These are phyloP conservation scores for Sialia sialis DNA, from an alignment of 2,113 vertebrate species.

Conservation along the genomic window DNA sequence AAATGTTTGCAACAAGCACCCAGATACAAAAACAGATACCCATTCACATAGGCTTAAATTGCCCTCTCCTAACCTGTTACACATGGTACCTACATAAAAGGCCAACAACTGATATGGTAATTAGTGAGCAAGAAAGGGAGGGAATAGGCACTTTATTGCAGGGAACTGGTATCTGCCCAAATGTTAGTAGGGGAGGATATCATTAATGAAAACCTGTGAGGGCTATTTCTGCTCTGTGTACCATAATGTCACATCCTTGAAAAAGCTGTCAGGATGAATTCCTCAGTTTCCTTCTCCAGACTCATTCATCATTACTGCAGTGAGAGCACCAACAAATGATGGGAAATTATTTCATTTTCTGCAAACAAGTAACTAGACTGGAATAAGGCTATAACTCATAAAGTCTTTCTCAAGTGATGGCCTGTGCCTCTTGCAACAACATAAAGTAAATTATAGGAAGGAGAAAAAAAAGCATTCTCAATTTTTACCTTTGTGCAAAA, in stretches of 20 bases:
- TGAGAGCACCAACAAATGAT: constrained; percentile 67
- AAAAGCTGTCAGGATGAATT: constrained; percentile 57
- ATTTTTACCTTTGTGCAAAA: neutral
- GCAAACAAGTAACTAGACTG: constrained; percentile 65
- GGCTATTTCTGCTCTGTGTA: constrained; percentile 48
- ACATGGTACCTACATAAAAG: constrained; percentile 71
- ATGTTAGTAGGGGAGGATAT: constrained; percentile 27
- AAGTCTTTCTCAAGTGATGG: constrained; percentile 10
- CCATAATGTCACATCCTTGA: constrained; percentile 67
- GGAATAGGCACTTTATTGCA: constrained; percentile 48
- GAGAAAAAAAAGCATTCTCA: neutral
- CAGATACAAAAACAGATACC: constrained; percentile 78
- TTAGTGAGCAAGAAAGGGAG: constrained; percentile 52
- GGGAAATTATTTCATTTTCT: constrained; percentile 72
- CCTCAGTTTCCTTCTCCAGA: constrained; percentile 57
- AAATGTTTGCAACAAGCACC: constrained; percentile 80
- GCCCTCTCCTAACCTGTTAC: constrained; percentile 64
- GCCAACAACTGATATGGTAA: constrained; percentile 67
- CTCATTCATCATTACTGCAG: constrained; percentile 67
- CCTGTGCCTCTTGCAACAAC: neutral
- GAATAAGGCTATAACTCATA: constrained; percentile 46
- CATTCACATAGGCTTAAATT: constrained; percentile 68
- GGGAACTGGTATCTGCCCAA: constrained; percentile 51
- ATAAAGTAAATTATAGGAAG: neutral
- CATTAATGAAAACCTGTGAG: constrained; percentile 53